A percentile compares a stretch with the other conserved stretches of the same genome.
Conservation (phyloP, 2,113 vertebrate species). For the Cheirogaleus medius region DNA sequence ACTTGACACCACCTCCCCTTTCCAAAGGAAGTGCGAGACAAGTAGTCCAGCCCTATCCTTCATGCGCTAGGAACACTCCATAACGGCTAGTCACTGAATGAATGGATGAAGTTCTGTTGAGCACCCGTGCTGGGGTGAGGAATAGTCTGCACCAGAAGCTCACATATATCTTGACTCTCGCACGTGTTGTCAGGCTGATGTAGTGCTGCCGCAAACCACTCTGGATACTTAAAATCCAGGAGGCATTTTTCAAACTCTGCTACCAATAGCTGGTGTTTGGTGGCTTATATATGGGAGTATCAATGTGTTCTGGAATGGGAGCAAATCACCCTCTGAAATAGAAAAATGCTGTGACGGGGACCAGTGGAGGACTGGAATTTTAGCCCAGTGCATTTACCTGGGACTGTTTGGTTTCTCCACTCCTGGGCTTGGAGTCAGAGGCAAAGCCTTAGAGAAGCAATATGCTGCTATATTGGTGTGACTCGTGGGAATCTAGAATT, state of each 20-base stretch:
- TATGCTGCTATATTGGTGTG: background rate
- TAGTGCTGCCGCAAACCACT: background rate
- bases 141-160: background rate
- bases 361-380: background rate
- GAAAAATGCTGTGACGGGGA: background rate
- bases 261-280: background rate
- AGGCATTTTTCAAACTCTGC: constrained; percentile 47
- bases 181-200: background rate
- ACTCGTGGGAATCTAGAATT: background rate
- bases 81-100: background rate
- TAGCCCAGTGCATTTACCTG: background rate
- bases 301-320: background rate
- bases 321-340: constrained; percentile 2
- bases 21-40: background rate
- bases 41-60: background rate
- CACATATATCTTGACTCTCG: background rate
- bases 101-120: background rate
- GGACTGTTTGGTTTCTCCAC: background rate
- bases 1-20: background rate
- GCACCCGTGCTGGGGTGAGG: background rate
- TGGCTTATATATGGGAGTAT: background rate
- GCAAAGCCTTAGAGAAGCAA: background rate
- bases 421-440: background rate
- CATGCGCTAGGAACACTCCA: rapidly evolving
- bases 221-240: constrained; percentile 45